phyloP scores from a whole-genome alignment of 2,797 vertebrate species.

The Arctocebus calabarensis region DNA sequence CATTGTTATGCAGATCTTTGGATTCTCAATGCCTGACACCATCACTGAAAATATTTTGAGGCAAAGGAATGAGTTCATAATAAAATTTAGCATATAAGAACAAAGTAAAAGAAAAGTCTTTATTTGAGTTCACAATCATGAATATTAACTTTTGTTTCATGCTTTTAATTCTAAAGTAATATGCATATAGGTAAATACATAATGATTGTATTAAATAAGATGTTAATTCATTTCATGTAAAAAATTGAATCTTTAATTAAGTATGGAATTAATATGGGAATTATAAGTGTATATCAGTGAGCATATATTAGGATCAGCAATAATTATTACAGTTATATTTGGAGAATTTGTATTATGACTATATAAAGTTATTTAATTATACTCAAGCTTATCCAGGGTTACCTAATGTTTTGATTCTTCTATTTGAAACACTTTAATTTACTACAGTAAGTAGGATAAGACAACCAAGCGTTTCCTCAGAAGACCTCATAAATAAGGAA shows the following conservation, averaged over 20 bases:
- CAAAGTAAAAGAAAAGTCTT: background rate
- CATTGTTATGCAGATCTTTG: background rate
- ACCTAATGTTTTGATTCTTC: conserved; percentile 27
- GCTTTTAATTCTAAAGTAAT: conserved; percentile 48
- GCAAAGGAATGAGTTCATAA: background rate
- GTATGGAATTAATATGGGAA: background rate
- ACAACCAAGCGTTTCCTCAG: background rate
- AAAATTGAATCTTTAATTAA: conserved; percentile 49
- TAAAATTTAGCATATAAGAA: conserved; percentile 17
- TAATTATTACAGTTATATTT: conserved; percentile 48
- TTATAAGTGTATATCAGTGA: conserved; percentile 4
- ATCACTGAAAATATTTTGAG: conserved; percentile 21
- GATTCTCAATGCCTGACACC: background rate
- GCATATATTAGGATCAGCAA: background rate
- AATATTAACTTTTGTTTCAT: conserved; percentile 14
- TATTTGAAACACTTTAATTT: conserved; percentile 25
- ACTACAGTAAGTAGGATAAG: background rate
- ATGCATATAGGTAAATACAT: background rate
- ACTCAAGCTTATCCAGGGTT: background rate
- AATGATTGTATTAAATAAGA: conserved; percentile 50
- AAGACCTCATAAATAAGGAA: background rate
- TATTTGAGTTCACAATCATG: background rate
- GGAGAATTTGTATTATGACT: conserved; percentile 20
- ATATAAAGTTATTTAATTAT: conserved; percentile 10
- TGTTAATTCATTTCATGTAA: conserved; percentile 20